Evolutionary conservation across 2,113 vertebrate genomes (phyloP), one percentile per base, ranked within the genome.

Genomic region (Egretta garzetta): DNA sequence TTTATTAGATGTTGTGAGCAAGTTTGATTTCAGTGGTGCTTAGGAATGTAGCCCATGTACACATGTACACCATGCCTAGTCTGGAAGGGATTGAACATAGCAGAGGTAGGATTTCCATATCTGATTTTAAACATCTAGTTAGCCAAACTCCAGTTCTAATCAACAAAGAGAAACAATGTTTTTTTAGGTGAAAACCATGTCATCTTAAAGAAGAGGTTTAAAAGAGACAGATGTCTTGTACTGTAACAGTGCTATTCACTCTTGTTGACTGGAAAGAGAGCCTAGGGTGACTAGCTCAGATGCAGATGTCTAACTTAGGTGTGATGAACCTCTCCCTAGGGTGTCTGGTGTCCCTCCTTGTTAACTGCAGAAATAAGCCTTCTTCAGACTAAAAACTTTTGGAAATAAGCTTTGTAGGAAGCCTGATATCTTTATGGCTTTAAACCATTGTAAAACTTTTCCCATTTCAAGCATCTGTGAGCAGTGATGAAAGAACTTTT

Each of bases 241-340:
- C 27, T 52, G 70, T 92, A 92, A 56, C 62, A 41, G 47, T 39
- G 53, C 47, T 60, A 7, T 39, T 95, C 66, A 60, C 21, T 96
- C 92, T 88, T 90, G 49, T 27, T 93, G 92, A 72, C 71, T 88
- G 70, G 71, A 60, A 95, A 92, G 74, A 33, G 35, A 88, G 92
- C 85, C 90, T 76, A 82, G 82, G 90, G 92, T 97, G 85, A 95
- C 55, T 79, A 47, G 60, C 56, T 94, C 56, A 59, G 70, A 85
- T 88, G 81, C 39, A 88, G 92, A 93, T 92, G 85, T 94, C 92
- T 79, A 33, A 72, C 62, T 59, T 80, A 88, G 88, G 92, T 93
- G 74, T 88, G 90, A 96, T 52, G 70, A 86, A 79, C 85, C 56
- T 88, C 79, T 75, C 95, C 84, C 43, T 85, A 82, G 79, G 85